phyloP scores from a whole-genome alignment of 2,113 vertebrate species.

The Australoheros scitulus region DNA sequence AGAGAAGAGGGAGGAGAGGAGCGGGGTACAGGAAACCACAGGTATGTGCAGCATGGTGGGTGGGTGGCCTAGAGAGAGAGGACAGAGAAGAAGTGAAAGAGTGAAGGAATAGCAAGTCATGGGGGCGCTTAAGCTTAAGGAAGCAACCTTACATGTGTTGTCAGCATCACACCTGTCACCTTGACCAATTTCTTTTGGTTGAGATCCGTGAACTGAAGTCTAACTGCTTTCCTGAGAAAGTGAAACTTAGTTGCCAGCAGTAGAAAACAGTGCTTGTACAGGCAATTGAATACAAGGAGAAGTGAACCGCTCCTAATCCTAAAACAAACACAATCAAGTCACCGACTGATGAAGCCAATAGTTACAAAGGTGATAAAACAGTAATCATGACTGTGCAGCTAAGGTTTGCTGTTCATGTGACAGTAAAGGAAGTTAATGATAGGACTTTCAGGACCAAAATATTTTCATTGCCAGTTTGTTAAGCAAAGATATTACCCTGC shows the following conservation, averaged over 20 bases:
- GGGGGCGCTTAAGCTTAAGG: conserved; percentile 18
- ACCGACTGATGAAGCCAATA: conserved; percentile 29
- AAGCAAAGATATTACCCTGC: background rate
- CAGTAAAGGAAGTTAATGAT: conserved; percentile 1
- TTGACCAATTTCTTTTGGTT: conserved; percentile 4
- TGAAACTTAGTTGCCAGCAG: conserved; percentile 16
- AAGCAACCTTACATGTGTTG: conserved; percentile 4
- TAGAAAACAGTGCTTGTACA: conserved; percentile 48
- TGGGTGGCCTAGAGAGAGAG: conserved; percentile 69
- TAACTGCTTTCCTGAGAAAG: conserved; percentile 14
- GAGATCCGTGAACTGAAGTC: conserved; percentile 10
- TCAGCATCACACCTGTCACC: conserved; percentile 1
- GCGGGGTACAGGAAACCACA: conserved; percentile 79
- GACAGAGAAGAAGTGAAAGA: conserved; percentile 41
- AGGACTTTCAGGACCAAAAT: background rate
- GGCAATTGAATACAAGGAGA: conserved; percentile 62
- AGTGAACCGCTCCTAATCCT: conserved; percentile 56
- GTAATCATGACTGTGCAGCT: conserved; percentile 38
- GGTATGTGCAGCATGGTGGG: conserved; percentile 79
- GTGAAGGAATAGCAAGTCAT: conserved; percentile 10
- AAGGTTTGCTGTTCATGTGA: background rate
- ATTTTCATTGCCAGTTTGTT: background rate
- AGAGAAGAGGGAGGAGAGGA: conserved; percentile 39
- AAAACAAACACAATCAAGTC: conserved; percentile 52
- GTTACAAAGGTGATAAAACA: conserved; percentile 44